Conservation (phyloP, 30 jellyfish, hydroid and myxozoan genomes). For the Pelagia noctiluca region DNA sequence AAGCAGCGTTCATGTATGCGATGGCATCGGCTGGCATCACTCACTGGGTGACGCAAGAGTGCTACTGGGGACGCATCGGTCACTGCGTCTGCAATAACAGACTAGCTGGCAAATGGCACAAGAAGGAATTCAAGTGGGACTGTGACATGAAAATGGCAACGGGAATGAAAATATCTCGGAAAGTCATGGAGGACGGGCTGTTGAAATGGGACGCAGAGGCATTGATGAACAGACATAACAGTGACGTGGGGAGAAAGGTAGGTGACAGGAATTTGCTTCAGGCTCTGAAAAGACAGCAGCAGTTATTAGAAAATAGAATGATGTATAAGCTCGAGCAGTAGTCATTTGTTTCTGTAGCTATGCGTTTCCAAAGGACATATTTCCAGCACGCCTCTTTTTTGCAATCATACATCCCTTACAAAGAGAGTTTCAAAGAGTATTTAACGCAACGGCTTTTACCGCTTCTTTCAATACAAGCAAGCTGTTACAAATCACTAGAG, state of each 20-base stretch:
- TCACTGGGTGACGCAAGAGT: constrained; percentile 74
- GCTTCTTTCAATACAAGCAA: too few relatives aligned
- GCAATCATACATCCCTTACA: too few relatives aligned
- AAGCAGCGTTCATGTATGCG: constrained; percentile 93
- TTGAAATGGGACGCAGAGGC: constrained; percentile 85
- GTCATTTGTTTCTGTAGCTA: too few relatives aligned
- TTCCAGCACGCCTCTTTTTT: too few relatives aligned
- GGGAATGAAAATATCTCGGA: constrained; percentile 68
- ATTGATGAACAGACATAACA: constrained; percentile 87
- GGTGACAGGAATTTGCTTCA: background rate
- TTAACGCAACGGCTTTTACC: too few relatives aligned
- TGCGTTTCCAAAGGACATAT: too few relatives aligned
- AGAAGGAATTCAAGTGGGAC: constrained; percentile 54
- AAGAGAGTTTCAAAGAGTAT: too few relatives aligned
- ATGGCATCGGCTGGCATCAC: constrained; percentile 97
- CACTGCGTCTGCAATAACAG: constrained; percentile 64
- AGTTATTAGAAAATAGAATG: background rate
- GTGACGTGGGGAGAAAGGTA: constrained; percentile 86
- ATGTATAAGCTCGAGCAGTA: too few relatives aligned
- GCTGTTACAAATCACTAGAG: too few relatives aligned
- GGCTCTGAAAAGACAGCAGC: background rate
- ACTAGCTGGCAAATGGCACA: background rate
- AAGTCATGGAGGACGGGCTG: constrained; percentile 64
- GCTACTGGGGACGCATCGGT: constrained; percentile 62
- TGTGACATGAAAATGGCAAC: constrained; percentile 78